Conservation (phyloP, 2,113 vertebrate genomes). For the Lepisosteus osseus region DNA sequence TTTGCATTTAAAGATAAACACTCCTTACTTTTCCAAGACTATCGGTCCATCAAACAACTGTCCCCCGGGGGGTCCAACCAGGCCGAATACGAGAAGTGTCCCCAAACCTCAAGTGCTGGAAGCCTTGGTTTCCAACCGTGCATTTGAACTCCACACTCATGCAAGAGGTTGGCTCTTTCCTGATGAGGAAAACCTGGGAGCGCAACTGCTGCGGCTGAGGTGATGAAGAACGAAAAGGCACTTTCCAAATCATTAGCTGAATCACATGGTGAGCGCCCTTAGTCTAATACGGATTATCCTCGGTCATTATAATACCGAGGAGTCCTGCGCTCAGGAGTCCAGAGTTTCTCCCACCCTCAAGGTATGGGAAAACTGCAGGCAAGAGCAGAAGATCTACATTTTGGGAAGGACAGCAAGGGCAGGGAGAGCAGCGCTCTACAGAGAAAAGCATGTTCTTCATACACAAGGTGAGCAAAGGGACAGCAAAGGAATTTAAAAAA, state of each 20-base stretch:
- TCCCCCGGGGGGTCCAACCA: too few species aligned
- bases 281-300: conserved; percentile 24
- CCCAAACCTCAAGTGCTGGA: too few species aligned
- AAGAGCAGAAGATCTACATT: neutral
- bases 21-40: too few species aligned
- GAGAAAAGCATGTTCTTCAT: conserved; percentile 32
- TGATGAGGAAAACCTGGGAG: neutral
- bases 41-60: too few species aligned
- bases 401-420: neutral
- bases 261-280: conserved; percentile 19
- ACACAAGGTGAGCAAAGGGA: neutral
- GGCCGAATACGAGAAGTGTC: too few species aligned
- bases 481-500: too few species aligned
- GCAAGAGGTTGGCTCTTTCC: neutral
- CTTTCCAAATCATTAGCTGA: neutral
- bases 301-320: conserved; percentile 7
- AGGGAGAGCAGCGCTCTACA: conserved; percentile 18
- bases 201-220: neutral
- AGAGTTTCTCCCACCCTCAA: neutral
- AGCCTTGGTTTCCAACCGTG: too few species aligned
- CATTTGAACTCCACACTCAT: neutral
- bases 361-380: neutral
- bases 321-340: neutral
- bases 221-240: neutral
- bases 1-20: too few species aligned